Evolutionary conservation across 2,888 invertebrate species (phyloP), one percentile per base, ranked within the genome.

Genomic region (Dynastes maya): DNA sequence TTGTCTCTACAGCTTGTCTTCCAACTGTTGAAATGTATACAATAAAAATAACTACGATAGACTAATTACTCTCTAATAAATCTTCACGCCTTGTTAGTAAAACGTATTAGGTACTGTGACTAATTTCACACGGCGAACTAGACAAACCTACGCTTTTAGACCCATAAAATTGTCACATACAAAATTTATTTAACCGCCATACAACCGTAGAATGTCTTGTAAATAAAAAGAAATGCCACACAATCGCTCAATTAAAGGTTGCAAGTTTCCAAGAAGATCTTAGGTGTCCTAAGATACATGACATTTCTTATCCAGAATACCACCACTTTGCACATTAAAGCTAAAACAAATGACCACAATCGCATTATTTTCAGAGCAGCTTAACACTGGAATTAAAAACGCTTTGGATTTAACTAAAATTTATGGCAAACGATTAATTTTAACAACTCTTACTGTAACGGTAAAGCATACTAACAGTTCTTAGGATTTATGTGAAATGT

Each of bases 371-470:
- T 51, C 49, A 4, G 40, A 67, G n/a, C 29, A 22, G 49, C 68
- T 49, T 49, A 22, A 8, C 5, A 16, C 45, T 45, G 67, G 27
- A 49, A 51, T 29, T 49, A 27, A 45, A 11, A 45, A 45, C 45
- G 9, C 45, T 45, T 45, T 45, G 11, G 9, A 45, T 45, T 51
- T 68, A 68, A 45, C 51, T 49, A 49, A 68, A 51, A 68, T 68
- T 68, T 51, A 68, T 51, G 68, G 13, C 22, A 45, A 13, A 3
- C 68, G 27, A 68, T 68, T 68, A 68, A 68, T 68, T 68, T 68
- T 68, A 51, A 51, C 16, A 22, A 65, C 37, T 51, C 51, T 68
- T 67, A 45, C 45, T 22, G 45, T 16, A 67, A 51, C 27, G 27
- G 22, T 27, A 49, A 51, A 27, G 51, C 51, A 51, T 29, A 45